A percentile compares a stretch with the other conserved stretches of the same genome.
Conservation (phyloP, 2,113 vertebrate species). For the Aegithalos caudatus region DNA sequence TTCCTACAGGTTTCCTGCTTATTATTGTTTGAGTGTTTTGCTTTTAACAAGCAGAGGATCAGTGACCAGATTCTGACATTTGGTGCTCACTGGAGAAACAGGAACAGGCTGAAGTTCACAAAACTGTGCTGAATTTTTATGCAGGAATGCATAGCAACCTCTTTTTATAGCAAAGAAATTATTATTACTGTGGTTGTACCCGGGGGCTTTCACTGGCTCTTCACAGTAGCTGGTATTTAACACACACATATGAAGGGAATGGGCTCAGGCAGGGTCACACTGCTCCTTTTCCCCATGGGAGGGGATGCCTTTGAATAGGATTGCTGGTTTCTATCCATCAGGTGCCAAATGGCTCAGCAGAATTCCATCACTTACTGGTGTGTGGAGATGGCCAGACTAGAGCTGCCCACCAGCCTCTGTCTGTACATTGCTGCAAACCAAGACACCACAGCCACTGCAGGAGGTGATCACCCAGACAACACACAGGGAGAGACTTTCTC, state of each 20-base stretch:
- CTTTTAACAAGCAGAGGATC: not conserved
- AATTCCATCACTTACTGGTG: not conserved
- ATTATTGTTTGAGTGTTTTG: not conserved
- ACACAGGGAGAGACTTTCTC: not conserved
- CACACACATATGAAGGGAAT: not conserved
- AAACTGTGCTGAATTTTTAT: not conserved
- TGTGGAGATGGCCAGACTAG: not conserved
- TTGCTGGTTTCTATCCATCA: not conserved
- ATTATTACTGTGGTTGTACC: not conserved
- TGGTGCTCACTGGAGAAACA: not conserved
- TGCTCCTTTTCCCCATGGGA: not conserved
- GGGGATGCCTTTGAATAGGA: not conserved
- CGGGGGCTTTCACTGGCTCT: rapidly evolving
- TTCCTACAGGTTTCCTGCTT: not conserved
- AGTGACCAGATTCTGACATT: not conserved
- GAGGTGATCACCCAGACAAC: not conserved
- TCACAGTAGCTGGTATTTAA: not conserved
- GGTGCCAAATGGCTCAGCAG: not conserved
- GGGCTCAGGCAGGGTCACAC: not conserved
- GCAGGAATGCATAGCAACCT: not conserved
- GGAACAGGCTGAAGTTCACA: not conserved
- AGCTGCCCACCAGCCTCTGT: not conserved
- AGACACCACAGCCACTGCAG: not conserved
- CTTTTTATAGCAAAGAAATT: not conserved
- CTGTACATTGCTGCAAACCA: rapidly evolving